phyloP scores from a whole-genome alignment of 53 echinoderm and acorn worm genomes.

The Pentamera pediparva region DNA sequence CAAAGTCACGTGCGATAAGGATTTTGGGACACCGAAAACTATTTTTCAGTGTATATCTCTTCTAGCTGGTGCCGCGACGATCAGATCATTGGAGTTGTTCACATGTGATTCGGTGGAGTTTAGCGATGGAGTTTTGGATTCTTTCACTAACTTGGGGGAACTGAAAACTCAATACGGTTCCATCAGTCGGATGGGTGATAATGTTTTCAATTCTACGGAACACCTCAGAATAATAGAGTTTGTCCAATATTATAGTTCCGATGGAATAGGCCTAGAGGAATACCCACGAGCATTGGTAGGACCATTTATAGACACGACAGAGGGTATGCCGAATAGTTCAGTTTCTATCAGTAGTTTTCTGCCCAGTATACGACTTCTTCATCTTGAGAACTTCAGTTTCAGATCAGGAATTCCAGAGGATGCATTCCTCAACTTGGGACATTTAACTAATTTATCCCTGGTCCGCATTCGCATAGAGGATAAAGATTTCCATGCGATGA shows the following conservation, averaged over 20 bases:
- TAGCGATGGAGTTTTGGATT: background rate
- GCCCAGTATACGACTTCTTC: background rate
- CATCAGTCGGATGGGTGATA: background rate
- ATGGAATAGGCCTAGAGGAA: slow-evolving; percentile 3
- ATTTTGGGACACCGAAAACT: background rate
- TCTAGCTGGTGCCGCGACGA: background rate
- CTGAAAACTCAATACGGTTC: background rate
- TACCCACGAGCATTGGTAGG: background rate
- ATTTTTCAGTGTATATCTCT: background rate
- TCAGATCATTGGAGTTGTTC: background rate
- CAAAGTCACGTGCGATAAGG: background rate
- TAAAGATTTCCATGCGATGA: background rate
- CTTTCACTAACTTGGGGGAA: background rate
- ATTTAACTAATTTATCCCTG: background rate
- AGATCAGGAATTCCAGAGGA: slow-evolving; percentile 6
- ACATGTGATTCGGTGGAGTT: background rate
- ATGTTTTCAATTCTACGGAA: background rate
- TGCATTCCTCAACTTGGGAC: background rate
- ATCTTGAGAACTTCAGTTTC: background rate
- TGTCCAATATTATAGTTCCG: background rate
- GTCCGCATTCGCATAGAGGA: background rate
- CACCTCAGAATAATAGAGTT: background rate
- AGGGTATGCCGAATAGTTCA: too few relatives aligned
- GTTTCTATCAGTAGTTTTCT: too few relatives aligned
- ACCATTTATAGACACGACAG: background rate